A percentile compares a stretch with the other conserved stretches of the same genome.
Conservation (phyloP, 64 coral and sea anemone genomes). For the Astreopora myriophthalma region DNA sequence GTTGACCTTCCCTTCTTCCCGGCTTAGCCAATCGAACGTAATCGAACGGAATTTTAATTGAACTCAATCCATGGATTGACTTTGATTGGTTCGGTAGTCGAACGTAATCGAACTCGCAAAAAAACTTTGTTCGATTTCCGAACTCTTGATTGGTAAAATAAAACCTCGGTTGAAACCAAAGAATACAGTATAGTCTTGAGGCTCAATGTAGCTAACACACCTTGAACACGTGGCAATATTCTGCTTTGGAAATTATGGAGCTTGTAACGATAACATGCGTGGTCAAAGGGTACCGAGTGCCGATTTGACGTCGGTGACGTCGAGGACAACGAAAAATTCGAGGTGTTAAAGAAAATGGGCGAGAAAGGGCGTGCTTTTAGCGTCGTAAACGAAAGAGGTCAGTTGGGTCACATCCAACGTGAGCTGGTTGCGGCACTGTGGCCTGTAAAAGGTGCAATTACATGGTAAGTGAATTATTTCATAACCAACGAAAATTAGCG, state of each 20-base stretch:
- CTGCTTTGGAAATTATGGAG: background rate
- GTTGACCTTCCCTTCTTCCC: too few species aligned
- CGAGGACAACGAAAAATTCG: too few species aligned
- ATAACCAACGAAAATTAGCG: too few species aligned
- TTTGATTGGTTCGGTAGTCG: background rate
- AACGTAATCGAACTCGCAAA: background rate
- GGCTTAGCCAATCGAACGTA: background rate
- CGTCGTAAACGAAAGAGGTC: background rate
- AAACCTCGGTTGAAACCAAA: too few species aligned
- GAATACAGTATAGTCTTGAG: too few species aligned
- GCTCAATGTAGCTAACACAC: too few species aligned
- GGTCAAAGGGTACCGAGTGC: conserved; percentile 27
- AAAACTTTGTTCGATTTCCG: background rate
- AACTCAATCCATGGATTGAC: background rate
- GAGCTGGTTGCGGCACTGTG: conserved; percentile 3
- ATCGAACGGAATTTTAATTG: background rate
- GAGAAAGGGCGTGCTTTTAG: conserved; percentile 19
- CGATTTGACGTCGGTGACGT: background rate
- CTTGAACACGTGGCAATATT: too few species aligned
- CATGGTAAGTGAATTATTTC: background rate
- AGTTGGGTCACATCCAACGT: conserved; percentile 40
- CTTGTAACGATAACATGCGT: background rate
- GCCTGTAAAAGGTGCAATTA: background rate
- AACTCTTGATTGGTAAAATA: background rate
- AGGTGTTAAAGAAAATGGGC: background rate